Base-by-base conservation (phyloP, 1,140 invertebrate genomes). In the Heliconius hewitsoni region DNA sequence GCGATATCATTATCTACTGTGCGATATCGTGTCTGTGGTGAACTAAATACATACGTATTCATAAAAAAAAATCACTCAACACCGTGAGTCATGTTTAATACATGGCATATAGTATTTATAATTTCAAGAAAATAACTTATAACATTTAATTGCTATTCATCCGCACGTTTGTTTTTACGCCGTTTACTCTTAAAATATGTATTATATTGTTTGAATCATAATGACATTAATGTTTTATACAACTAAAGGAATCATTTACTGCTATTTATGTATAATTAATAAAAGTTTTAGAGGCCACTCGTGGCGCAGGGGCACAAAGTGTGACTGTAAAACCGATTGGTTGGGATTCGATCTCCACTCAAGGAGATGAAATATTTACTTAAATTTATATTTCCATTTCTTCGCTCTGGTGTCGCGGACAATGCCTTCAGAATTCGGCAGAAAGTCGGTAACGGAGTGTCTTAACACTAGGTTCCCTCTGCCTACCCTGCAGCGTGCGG, bases 101-200 rank as follows among this genome's bases (percentile, higher is more conserved):
- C 16, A 27, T 66, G 27, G 9, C 23, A 66, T 27, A 3, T 13
- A 27, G 8, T 30, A 27, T 66, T 23, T 66, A 66, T 27, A 13
- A 66, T 66, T 66, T 66, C 60, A 27, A 66, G 60, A 66, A 66
- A 66, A 66, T 66, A 27, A 66, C 23, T 66, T 66, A 66, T 66
- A 66, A 66, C 23, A 66, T 66, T 66, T 66, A 66, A 66, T 66
- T 66, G 60, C 60, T 66, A 66, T 66, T 66, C 60, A 66, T 66
- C 60, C 60, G n/a, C 60, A 66, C 60, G 60, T 66, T 66, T 66
- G 60, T 30, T 66, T 66, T 66, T 27, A 66, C 60, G 23, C 11
- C 23, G 8, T 66, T 66, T 30, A 57, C 60, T 16, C 23, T 66
- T 66, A 66, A n/a, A 66, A 66, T 66, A 27, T 60, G 57, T 60